Base-by-base conservation (phyloP, 1,140 invertebrate species). In the Bombus fervidus region DNA sequence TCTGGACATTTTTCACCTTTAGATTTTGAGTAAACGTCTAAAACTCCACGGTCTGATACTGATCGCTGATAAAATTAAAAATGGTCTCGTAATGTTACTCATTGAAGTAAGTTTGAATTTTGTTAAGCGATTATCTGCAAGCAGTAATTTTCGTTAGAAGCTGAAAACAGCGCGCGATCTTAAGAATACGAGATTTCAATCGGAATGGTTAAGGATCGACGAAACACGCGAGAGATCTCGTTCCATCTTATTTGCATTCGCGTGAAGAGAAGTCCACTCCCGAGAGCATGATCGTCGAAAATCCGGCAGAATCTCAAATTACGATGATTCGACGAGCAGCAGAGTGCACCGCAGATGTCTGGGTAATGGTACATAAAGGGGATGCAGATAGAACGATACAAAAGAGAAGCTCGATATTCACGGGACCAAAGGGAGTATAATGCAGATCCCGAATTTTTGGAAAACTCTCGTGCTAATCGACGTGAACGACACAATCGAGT, bases 331-430 rank as follows among this genome's bases (percentile, higher is more conserved):
- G 71, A 39, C 86, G 86, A 39, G 66, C 66, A 83, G 34, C 28
- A 18, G 53, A 37, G 81, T 71, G 71, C 82, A 25, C 37, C 59
- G 79, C 84, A 81, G 84, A 79, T 85, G 84, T 74, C 79, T 43
- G 41, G 18, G 69, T 22, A 43, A 43, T 85, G 69, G 62, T 87
- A 71, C 71, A 87, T 80, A 87, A 91, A 90, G 85, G 85, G 90
- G 91, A 92, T 91, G 91, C 90, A 92, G 90, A 93, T 91, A 86
- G 77, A 73, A n/a, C 81, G 88, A 91, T 91, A 91, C 75, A 79
- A 72, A 83, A 86, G 74, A 71, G 81, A 31, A 43, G 43, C 53
- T 59, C 84, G 78, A 88, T 79, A 69, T 71, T 88, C 75, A 83
- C 75, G 75, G 69, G 83, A 59, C 64, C 79, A 87, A 85, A 87